Evolutionary conservation across 2,888 invertebrate species (phyloP), one percentile per base, ranked within the genome.

Genomic region (Teleogryllus oceanicus): DNA sequence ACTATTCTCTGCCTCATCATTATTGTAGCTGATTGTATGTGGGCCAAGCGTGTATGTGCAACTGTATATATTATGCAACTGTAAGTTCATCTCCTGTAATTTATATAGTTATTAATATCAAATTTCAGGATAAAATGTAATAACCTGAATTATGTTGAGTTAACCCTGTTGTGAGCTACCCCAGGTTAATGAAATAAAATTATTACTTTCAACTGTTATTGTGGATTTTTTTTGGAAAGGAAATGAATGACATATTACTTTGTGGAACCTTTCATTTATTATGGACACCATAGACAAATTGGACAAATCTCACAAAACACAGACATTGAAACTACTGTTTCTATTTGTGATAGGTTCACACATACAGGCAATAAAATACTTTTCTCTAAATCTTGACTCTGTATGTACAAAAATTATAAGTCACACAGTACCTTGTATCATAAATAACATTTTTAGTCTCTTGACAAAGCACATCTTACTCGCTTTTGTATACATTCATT

Each of bases 301-400:
- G n/a, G 62, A 62, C 62, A 62, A 13, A 62, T 18, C 10, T 62
- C 62, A 62, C 16, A 62, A 62, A 62, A 62, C 62, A 62, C 62
- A 62, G 13, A 62, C 62, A 62, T 4, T 62, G n/a, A 62, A 62
- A 62, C 62, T 62, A 62, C 62, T 62, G 62, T n/a, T 18, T n/a
- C 62, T 62, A 62, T 62, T n/a, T 62, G 62, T 62, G 62, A 62
- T 13, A 62, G 62, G 62, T 62, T 62, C 62, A 62, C 62, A 62
- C 62, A 62, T 62, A 62, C 62, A 62, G 62, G 62, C 62, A 62
- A 62, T 62, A 62, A 62, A 62, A 62, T 62, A 62, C n/a, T 62
- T 62, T 62, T 62, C 62, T 62, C 62, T 62, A 62, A 62, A 62
- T 62, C 62, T 62, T 62, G 62, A 62, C 62, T 62, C n/a, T 62